Conservation (phyloP, 2,797 vertebrate genomes). For the Myotis planiceps region DNA sequence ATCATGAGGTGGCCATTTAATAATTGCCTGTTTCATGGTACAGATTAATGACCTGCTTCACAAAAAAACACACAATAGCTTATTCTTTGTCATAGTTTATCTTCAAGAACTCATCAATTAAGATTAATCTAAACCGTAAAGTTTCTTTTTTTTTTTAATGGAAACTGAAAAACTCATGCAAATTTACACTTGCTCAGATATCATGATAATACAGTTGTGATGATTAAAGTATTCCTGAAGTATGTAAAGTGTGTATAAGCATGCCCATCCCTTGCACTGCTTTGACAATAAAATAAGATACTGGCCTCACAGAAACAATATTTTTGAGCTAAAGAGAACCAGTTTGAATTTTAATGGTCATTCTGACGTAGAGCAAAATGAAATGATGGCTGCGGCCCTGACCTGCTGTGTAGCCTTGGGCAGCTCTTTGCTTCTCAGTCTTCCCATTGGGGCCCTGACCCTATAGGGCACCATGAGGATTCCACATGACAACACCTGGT, state of each 20-base stretch:
- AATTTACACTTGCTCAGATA: not conserved
- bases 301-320: not conserved
- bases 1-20: not conserved
- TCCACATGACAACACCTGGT: rapidly evolving
- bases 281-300: not conserved
- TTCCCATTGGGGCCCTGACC: not conserved
- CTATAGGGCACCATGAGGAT: too few species aligned
- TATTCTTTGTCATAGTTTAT: not conserved
- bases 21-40: not conserved
- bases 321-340: not conserved
- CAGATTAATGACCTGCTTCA: not conserved
- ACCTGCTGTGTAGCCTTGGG: rapidly evolving
- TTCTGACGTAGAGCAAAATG: rapidly evolving
- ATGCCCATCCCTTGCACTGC: not conserved
- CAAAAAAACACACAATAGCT: too few species aligned
- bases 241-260: not conserved
- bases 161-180: not conserved
- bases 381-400: rapidly evolving
- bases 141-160: not conserved
- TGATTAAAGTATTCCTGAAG: not conserved
- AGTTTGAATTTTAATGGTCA: not conserved
- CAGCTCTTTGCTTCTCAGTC: not conserved
- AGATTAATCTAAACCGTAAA: not conserved
- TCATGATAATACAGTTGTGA: not conserved
- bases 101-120: not conserved